These are phyloP conservation scores for Rhingia rostrata DNA, from an alignment of 2,888 invertebrate genomes.

Conservation along the genomic window DNA sequence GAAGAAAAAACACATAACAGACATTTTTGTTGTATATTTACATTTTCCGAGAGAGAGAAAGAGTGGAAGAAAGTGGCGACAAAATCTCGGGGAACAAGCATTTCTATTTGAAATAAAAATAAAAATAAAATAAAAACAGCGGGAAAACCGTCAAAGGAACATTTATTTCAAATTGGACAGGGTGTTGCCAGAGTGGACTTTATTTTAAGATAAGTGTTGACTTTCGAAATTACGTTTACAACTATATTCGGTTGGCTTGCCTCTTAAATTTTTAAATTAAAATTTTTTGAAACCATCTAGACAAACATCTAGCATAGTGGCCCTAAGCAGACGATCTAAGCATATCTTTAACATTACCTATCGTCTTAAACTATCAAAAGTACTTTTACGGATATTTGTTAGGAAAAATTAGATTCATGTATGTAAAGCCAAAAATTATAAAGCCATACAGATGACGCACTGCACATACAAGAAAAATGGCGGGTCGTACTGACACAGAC, in stretches of 20 bases:
- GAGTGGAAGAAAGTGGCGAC: conserved; percentile 71
- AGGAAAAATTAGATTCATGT: no score
- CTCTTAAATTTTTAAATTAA: no score
- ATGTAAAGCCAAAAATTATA: no score
- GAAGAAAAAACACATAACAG: neutral
- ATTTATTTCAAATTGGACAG: conserved; percentile 44
- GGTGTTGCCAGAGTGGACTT: conserved; percentile 45
- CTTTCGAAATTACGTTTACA: neutral
- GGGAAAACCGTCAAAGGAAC: conserved; percentile 44
- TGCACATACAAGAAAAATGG: no score
- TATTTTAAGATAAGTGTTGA: neutral
- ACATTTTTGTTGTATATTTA: conserved; percentile 63
- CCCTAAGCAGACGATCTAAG: no score
- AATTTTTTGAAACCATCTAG: no score
- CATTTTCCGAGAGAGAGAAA: conserved; percentile 65
- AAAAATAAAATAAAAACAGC: conserved; percentile 28
- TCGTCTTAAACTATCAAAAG: no score
- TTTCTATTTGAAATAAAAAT: conserved; percentile 37
- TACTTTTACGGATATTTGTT: no score
- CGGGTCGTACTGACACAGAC: no score
- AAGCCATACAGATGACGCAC: no score
- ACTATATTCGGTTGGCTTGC: neutral
- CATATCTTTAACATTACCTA: no score
- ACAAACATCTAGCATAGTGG: no score
- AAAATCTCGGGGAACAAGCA: conserved; percentile 66